Base-by-base conservation (phyloP, 2,797 vertebrate genomes). In the Perodicticus potto region DNA sequence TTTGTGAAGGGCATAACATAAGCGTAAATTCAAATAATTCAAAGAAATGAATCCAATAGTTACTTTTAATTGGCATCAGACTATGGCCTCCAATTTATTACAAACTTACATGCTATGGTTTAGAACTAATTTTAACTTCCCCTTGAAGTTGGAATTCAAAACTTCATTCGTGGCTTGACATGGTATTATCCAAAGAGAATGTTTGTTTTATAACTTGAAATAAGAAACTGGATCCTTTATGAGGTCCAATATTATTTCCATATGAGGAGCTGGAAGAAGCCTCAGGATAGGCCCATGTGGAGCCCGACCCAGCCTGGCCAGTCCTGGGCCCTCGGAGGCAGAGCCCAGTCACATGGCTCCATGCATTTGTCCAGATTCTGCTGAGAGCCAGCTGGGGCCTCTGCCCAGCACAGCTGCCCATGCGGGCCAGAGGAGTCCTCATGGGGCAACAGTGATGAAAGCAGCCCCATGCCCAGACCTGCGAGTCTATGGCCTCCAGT, bases 71-170 rank as follows among this genome's bases (percentile, higher is more conserved):
- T 95, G 90, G 92, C 81, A 59, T 86, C 95, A 94, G 96, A 89
- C 45, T 1, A 43, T 0, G 2, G 87, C 84, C 29, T 65, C 86
- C 81, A 4, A 57, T 94, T 87, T 77, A 86, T 73, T 49, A 89
- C 80, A 69, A 57, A 82, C 72, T 34, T 76, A 74, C 93, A 55
- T 7, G 69, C 90, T 55, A 29, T 20, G 57, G 69, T 78, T 94
- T 74, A 74, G 92, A 73, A 77, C 95, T 92, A 85, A 88, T 90
- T 91, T 92, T 89, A 90, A 88, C 80, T 83, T 92, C 80, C 93
- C 81, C 94, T 97, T 95, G 93, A 97, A 93, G 96, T 5, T 96
- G 96, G 90, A 95, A 94, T 85, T 96, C 81, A 55, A 88, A 93
- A 65, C 87, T 78, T 92, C 87, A 78, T 37, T 90, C 40, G 5